Evolutionary conservation across 2,113 vertebrate genomes (phyloP), one percentile per base, ranked within the genome.

Genomic region (Cyanoliseus patagonus): DNA sequence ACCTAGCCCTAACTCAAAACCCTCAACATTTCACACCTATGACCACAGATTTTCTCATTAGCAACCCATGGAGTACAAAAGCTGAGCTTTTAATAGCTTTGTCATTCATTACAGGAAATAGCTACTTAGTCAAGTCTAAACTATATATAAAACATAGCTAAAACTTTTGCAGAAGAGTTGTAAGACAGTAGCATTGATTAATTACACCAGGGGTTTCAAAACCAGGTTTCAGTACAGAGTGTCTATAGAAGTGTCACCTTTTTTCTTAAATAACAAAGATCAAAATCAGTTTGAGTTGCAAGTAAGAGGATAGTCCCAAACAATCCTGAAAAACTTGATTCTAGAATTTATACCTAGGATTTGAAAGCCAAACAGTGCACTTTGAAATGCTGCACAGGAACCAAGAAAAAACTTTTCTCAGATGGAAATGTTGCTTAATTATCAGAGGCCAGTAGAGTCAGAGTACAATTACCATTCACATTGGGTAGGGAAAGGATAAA

Each of bases 91-190:
- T 87, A 76, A 87, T 57, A 90, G 67, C 41, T 74, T 85, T 90
- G 78, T 80, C 41, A 77, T 90, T 89, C 62, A 53, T 73, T 87
- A 62, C 66, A 94, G 82, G 82, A 94, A 95, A 85, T 44, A 90
- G 19, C 49, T 90, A 62, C 82, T 91, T 87, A 87, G 47, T 79
- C 52, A 79, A 82, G 15, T 49, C 62, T 66, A 61, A 89, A 76
- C 57, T 76, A 20, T 52, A 76, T 44, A 33, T 69, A 79, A 92
- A 79, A 3, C 30, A 46, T 28, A 33, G 37, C 30, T 62, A 79
- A 85, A 89, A 31, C 11, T 57, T 72, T 69, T 73, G 35, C 72
- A 94, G 74, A 68, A 66, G 35, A n/a, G 4, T 78, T 78, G 7
- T 22, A 63, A 88, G 64, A 59, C 16, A 73, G 46, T 24, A 67